Evolutionary conservation across 2,113 vertebrate species (phyloP).

Genomic region (Mirounga angustirostris): DNA sequence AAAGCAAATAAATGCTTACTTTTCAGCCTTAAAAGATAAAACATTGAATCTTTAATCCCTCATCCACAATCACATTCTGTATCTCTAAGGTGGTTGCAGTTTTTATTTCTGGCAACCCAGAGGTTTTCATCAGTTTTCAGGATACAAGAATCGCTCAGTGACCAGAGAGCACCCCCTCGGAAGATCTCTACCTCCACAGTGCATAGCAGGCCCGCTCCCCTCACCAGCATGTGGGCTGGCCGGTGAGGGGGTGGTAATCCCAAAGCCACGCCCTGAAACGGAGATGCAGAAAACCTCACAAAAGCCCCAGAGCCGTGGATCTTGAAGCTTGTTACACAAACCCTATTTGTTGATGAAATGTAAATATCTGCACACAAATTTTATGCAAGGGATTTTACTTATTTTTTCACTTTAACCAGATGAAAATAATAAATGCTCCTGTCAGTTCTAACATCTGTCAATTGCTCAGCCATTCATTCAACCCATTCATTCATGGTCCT

Average conservation of each 20-base stretch:
- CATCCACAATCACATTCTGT: neutral
- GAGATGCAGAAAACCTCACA: neutral
- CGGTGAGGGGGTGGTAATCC: neutral
- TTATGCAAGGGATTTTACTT: constrained; percentile 49
- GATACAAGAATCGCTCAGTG: neutral
- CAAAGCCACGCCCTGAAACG: neutral
- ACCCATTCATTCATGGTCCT: constrained; percentile 75
- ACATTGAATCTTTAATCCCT: neutral
- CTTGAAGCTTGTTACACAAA: neutral
- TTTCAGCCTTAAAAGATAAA: constrained; percentile 32
- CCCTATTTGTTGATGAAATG: neutral
- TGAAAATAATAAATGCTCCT: constrained; percentile 58
- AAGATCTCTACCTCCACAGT: neutral
- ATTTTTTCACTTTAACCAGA: constrained; percentile 74
- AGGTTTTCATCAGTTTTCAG: neutral
- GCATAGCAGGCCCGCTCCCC: neutral
- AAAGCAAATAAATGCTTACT: neutral
- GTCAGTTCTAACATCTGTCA: constrained; percentile 78
- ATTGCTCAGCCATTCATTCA: constrained; percentile 83
- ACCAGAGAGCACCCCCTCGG: neutral
- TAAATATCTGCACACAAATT: neutral
- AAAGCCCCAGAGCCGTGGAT: neutral
- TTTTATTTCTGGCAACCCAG: neutral
- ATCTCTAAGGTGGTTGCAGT: neutral
- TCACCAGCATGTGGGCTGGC: neutral